Conservation (phyloP, 2,888 invertebrate species). For the Eremobia ochroleuca region DNA sequence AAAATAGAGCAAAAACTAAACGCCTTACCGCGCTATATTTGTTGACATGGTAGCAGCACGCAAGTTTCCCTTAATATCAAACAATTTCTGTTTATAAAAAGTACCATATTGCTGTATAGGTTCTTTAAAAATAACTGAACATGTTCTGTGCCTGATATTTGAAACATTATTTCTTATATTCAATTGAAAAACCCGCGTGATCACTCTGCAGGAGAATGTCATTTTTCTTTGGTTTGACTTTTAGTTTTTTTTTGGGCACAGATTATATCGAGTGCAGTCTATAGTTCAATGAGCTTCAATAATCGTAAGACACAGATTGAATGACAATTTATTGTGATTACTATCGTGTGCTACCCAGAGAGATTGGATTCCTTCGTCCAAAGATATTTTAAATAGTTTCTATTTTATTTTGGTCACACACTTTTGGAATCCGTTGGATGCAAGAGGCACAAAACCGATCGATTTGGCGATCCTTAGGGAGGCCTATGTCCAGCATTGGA, state of each 20-base stretch:
- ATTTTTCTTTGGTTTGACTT: constrained; percentile 67
- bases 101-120: constrained; percentile 9
- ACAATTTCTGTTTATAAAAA: constrained; percentile 17
- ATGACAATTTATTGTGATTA: not conserved
- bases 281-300: not conserved
- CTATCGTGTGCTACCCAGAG: not conserved
- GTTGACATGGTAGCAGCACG: constrained; percentile 40
- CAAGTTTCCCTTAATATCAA: not conserved
- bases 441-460: no score
- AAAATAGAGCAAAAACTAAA: constrained; percentile 49
- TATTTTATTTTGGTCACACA: not conserved
- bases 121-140: constrained; percentile 59
- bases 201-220: constrained; percentile 76
- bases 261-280: not conserved
- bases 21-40: constrained; percentile 55
- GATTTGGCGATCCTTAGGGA: no score
- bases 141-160: constrained; percentile 65
- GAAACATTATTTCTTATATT: constrained; percentile 69
- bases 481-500: no score
- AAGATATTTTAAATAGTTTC: not conserved
- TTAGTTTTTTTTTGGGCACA: constrained; percentile 11
- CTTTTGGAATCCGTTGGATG: not conserved
- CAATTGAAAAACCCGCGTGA: constrained; percentile 77
- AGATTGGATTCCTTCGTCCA: not conserved
- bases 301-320: not conserved